Conservation (phyloP, 2,888 invertebrate genomes). For the Tetheella fluctuosa region DNA sequence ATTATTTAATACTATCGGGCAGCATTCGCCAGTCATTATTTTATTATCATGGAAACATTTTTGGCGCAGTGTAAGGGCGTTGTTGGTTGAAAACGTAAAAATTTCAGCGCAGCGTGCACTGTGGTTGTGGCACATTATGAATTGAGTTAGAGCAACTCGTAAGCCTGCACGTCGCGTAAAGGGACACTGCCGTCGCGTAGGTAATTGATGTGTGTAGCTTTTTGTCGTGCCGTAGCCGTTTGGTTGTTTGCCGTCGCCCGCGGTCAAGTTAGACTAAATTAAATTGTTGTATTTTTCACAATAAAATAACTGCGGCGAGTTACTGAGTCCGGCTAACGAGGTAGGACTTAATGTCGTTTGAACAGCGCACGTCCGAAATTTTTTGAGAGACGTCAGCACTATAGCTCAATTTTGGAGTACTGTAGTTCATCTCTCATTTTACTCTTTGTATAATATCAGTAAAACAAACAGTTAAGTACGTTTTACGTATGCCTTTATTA, state of each 20-base stretch:
- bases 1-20: constrained; percentile 2
- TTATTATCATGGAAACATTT: constrained; percentile 35
- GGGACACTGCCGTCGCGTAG: constrained; percentile 53
- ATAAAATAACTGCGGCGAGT: constrained; percentile 67
- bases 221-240: constrained; percentile 65
- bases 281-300: constrained; percentile 81
- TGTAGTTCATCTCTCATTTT: constrained; percentile 2
- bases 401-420: constrained; percentile 4
- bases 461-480: constrained; percentile 13
- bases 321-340: constrained; percentile 63
- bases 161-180: constrained; percentile 56
- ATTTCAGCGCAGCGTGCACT: constrained; percentile 51
- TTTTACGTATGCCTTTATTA: constrained; percentile 19
- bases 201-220: constrained; percentile 81
- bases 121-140: constrained; percentile 61
- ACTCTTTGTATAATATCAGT: constrained; percentile 2
- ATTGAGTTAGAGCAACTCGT: constrained; percentile 74
- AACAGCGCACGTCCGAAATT: constrained; percentile 33
- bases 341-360: constrained; percentile 65
- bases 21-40: constrained; percentile 26
- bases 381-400: constrained; percentile 7
- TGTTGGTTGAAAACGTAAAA: constrained; percentile 60
- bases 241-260: constrained; percentile 62
- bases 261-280: constrained; percentile 79
- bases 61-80: constrained; percentile 35